Evolutionary conservation across 1,140 invertebrate species (phyloP).

Genomic region (Cotesia vestalis): DNA sequence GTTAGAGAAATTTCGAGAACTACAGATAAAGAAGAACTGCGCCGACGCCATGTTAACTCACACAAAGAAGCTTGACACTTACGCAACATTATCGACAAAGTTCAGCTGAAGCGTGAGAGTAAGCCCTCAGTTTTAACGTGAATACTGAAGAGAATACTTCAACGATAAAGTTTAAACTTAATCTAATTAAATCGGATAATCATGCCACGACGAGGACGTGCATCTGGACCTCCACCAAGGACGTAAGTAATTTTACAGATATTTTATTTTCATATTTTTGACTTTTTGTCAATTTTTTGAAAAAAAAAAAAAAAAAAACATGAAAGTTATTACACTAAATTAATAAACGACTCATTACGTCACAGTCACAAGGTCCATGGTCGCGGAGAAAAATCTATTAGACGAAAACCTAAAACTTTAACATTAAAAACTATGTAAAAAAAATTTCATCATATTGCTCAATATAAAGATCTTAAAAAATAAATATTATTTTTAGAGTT

Average conservation of each 20-base stretch:
- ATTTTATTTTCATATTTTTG: constrained; percentile 12
- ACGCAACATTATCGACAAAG: constrained; percentile 31
- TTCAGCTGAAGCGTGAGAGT: not conserved
- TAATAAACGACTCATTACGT: constrained; percentile 36
- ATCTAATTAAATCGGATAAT: constrained; percentile 45
- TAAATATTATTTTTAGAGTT: constrained; percentile 45
- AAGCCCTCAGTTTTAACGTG: constrained; percentile 24
- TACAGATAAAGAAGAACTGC: not conserved
- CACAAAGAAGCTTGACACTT: not conserved
- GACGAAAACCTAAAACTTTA: not conserved
- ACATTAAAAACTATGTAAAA: not conserved
- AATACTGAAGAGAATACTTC: constrained; percentile 17
- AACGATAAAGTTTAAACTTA: not conserved
- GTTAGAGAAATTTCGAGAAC: constrained; percentile 16
- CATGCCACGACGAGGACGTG: constrained; percentile 81
- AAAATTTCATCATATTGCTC: constrained; percentile 6
- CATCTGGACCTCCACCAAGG: constrained; percentile 74
- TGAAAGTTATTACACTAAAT: not conserved
- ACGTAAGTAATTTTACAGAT: constrained; percentile 50
- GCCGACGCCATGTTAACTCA: not conserved
- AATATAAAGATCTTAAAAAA: constrained; percentile 9
- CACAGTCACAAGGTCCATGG: constrained; percentile 38
- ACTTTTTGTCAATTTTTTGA: constrained; percentile 2
- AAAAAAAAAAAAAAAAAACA: not conserved
- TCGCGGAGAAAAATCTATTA: constrained; percentile 23